Conservation (phyloP, 1,140 invertebrate species). For the Drosophila nigromelanica region DNA sequence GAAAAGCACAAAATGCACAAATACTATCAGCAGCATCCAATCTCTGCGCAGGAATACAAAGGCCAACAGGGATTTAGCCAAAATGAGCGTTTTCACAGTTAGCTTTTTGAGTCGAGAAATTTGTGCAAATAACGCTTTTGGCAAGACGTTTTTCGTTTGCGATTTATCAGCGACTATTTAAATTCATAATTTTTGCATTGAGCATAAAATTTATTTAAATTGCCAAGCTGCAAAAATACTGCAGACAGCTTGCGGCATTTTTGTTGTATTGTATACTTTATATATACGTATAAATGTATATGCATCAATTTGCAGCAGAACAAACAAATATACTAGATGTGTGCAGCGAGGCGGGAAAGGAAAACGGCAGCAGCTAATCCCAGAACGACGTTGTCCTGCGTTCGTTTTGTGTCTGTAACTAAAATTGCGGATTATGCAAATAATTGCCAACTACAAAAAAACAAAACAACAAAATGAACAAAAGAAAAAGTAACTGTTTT, state of each 20-base stretch:
- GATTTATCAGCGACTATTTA: conserved; percentile 75
- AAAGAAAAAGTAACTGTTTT: conserved; percentile 34
- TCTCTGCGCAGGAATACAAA: conserved; percentile 28
- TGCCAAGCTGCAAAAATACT: conserved; percentile 32
- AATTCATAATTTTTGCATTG: conserved; percentile 71
- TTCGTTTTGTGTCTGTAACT: conserved; percentile 52
- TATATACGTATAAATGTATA: background rate
- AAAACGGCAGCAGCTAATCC: conserved; percentile 51
- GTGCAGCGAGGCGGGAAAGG: conserved; percentile 30
- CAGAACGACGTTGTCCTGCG: conserved; percentile 51
- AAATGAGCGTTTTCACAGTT: conserved; percentile 9
- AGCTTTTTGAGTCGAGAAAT: conserved; percentile 23
- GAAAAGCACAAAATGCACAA: conserved; percentile 59
- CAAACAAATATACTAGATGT: background rate
- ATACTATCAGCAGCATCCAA: conserved; percentile 67
- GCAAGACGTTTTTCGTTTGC: conserved; percentile 20
- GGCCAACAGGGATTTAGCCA: conserved; percentile 23
- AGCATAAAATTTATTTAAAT: conserved; percentile 62
- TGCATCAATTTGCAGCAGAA: too few species aligned
- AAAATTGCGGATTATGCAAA: conserved; percentile 69
- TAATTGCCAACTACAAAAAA: conserved; percentile 59
- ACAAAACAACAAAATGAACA: conserved; percentile 21
- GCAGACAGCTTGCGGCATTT: conserved; percentile 37
- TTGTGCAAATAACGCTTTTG: conserved; percentile 26
- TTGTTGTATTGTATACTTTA: background rate